Evolutionary conservation across 1,140 invertebrate species (phyloP).

Genomic region (Meteorus sp.): DNA sequence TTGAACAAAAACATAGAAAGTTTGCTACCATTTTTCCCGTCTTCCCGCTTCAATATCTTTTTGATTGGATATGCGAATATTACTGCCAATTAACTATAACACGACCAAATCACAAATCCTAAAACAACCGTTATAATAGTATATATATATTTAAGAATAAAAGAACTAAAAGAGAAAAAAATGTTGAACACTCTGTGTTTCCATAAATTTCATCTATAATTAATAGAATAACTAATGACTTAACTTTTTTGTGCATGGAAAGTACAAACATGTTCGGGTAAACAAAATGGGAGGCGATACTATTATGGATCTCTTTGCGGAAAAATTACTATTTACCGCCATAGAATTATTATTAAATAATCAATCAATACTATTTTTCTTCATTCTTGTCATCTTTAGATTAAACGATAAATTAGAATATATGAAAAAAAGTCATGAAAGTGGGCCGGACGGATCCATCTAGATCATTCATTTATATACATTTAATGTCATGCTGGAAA

Average conservation of each 20-base stretch:
- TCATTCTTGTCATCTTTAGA: too few relatives aligned
- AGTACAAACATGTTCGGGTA: neutral
- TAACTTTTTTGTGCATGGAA: neutral
- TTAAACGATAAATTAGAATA: neutral
- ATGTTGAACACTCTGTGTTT: neutral
- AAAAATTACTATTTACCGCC: too few relatives aligned
- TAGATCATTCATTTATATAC: slow-evolving; percentile 50
- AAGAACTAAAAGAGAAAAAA: slow-evolving; percentile 8
- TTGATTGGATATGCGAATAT: too few relatives aligned
- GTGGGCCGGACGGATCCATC: slow-evolving; percentile 56
- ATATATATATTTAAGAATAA: slow-evolving; percentile 12
- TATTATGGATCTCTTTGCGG: neutral
- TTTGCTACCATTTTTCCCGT: too few relatives aligned
- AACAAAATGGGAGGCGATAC: too few relatives aligned
- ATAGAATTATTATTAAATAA: too few relatives aligned
- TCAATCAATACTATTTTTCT: too few relatives aligned
- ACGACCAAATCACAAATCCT: slow-evolving; percentile 39
- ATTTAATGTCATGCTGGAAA: neutral
- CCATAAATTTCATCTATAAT: slow-evolving; percentile 1
- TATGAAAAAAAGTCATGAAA: neutral
- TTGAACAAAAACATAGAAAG: too few relatives aligned
- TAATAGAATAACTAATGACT: slow-evolving; percentile 28
- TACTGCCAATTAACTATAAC: too few relatives aligned
- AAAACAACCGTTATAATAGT: slow-evolving; percentile 27
- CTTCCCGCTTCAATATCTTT: too few relatives aligned